These are phyloP conservation scores for Vulpes vulpes DNA, from an alignment of 2,113 vertebrate genomes.

Conservation along the genomic window DNA sequence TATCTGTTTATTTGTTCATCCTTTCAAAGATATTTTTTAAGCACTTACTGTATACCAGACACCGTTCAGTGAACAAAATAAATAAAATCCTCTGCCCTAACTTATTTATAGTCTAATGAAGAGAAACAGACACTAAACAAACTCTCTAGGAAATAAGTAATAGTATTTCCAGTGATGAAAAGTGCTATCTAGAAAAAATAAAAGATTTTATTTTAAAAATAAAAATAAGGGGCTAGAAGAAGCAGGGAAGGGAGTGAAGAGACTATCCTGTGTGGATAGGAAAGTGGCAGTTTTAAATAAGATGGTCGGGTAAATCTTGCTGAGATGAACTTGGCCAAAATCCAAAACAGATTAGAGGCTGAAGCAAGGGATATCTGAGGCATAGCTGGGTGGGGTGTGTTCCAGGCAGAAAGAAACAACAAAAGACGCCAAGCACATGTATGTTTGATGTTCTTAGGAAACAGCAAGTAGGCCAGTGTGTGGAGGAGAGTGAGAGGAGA, in stretches of 20 bases:
- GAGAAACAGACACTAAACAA: background rate
- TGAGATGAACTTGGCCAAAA: conserved; percentile 7
- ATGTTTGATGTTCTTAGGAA: background rate
- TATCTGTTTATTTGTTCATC: background rate
- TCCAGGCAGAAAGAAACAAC: background rate
- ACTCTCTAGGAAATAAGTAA: background rate
- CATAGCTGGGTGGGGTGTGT: background rate
- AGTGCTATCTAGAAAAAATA: conserved; percentile 12
- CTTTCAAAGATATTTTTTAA: background rate
- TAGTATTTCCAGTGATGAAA: background rate
- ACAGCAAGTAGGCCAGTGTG: background rate
- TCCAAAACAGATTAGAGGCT: background rate
- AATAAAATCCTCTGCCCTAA: background rate
- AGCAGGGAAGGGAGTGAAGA: background rate
- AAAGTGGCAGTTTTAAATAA: background rate
- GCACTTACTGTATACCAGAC: background rate
- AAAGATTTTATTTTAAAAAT: background rate
- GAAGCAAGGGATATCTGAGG: background rate
- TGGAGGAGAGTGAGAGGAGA: background rate
- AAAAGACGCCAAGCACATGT: background rate
- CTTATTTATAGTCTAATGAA: conserved; percentile 33
- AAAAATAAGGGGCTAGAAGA: background rate
- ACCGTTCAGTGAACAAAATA: background rate
- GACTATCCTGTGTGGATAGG: background rate
- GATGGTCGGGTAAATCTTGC: background rate